Percentiles rank a stretch among this genome's conserved stretches.
Evolutionary conservation across 2,888 invertebrate species (phyloP).

Genomic region (Palloptera scutellata): DNA sequence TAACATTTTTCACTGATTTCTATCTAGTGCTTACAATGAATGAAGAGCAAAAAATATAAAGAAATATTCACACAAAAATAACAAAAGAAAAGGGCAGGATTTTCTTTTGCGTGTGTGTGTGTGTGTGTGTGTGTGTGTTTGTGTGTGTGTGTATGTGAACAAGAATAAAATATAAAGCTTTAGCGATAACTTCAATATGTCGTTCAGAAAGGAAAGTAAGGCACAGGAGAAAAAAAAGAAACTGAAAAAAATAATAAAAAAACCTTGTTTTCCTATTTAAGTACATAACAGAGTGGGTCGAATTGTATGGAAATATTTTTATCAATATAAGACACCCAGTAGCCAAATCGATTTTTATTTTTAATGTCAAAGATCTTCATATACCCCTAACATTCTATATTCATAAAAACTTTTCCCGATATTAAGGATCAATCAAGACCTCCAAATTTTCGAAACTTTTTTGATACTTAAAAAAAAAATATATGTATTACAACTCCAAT

Average conservation of each 20-base stretch:
- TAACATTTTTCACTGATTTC: slow-evolving; percentile 45
- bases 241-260: neutral
- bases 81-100: neutral
- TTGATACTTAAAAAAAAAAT: too few relatives aligned
- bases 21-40: slow-evolving; percentile 40
- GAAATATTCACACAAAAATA: neutral
- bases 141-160: neutral
- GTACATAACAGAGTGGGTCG: too few relatives aligned
- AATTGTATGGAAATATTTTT: too few relatives aligned
- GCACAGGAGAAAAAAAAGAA: slow-evolving; percentile 9
- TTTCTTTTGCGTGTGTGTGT: neutral
- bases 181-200: slow-evolving; percentile 27
- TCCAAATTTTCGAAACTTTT: too few relatives aligned
- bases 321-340: too few relatives aligned
- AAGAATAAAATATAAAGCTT: slow-evolving; percentile 15
- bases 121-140: neutral
- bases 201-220: slow-evolving; percentile 7
- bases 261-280: neutral
- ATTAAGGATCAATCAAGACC: too few relatives aligned
- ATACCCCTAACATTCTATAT: too few relatives aligned
- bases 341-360: too few relatives aligned
- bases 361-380: too few relatives aligned
- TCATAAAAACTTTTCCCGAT: too few relatives aligned
- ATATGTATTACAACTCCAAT: too few relatives aligned
- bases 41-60: neutral